phyloP scores from a whole-genome alignment of 2,797 vertebrate species.

The Cossypha heuglini region DNA sequence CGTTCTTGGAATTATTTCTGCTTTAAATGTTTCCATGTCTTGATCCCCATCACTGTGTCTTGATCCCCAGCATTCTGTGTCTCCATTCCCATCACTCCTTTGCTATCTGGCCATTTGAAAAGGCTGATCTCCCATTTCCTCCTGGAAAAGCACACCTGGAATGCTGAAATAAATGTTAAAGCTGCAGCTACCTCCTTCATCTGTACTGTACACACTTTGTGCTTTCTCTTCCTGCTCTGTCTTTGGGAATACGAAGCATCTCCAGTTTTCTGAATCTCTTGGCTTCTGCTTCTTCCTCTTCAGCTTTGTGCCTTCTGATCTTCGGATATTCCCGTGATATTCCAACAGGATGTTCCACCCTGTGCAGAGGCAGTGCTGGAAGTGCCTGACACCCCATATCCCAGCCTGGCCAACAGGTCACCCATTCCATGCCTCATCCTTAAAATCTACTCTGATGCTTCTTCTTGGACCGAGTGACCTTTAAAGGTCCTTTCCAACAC shows the following conservation, averaged over 20 bases:
- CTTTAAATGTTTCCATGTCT: not conserved
- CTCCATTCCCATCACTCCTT: not conserved
- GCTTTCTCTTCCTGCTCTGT: not conserved
- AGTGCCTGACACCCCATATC: not conserved
- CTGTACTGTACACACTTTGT: not conserved
- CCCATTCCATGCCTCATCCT: not conserved
- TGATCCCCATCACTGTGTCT: not conserved
- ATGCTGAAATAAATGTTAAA: not conserved
- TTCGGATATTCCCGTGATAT: not conserved
- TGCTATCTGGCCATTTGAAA: not conserved
- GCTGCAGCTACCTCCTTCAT: not conserved
- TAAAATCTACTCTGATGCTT: not conserved
- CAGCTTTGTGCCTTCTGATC: not conserved
- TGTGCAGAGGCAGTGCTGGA: not conserved
- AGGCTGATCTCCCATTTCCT: not conserved
- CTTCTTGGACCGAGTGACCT: not conserved
- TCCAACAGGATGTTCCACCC: not conserved
- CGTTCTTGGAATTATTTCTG: not conserved
- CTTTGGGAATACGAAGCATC: not conserved
- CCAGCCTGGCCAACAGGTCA: rapidly evolving
- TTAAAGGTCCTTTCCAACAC: not conserved
- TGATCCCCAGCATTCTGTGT: not conserved
- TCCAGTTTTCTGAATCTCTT: not conserved
- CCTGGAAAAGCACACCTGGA: not conserved
- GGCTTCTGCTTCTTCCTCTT: not conserved